These are phyloP conservation scores for Carassius auratus DNA, from an alignment of 2,113 vertebrate species.

Conservation along the genomic window DNA sequence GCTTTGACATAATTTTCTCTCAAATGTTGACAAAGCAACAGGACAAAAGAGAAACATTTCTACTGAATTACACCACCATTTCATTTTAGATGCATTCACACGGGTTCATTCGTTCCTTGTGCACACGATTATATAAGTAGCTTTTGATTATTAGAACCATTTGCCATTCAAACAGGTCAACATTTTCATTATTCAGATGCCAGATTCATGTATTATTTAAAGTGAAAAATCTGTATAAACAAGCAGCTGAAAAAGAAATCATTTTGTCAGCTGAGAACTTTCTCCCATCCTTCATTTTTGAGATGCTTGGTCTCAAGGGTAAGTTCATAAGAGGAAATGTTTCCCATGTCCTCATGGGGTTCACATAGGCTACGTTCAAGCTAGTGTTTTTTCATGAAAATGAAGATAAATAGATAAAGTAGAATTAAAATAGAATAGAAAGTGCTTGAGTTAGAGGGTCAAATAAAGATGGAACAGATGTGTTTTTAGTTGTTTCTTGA, in stretches of 20 bases:
- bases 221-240: slow-evolving; percentile 23
- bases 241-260: slow-evolving; percentile 16
- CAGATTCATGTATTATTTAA: slow-evolving; percentile 36
- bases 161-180: slow-evolving; percentile 29
- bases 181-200: slow-evolving; percentile 25
- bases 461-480: no score
- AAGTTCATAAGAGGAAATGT: slow-evolving; percentile 11
- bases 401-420: no score
- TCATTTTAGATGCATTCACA: background rate
- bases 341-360: background rate
- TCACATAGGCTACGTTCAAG: background rate
- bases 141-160: slow-evolving; percentile 32
- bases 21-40: background rate
- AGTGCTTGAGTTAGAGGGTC: no score
- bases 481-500: no score
- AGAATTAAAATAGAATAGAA: no score
- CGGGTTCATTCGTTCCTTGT: background rate
- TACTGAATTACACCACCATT: background rate
- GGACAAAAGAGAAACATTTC: background rate
- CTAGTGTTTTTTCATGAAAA: no score
- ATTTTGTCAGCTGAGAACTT: slow-evolving; percentile 44
- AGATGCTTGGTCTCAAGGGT: background rate
- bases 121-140: background rate
- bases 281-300: background rate
- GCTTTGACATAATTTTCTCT: slow-evolving; percentile 1